Base-by-base conservation (phyloP, 2,888 invertebrate genomes). In the Apocheima hispidaria region DNA sequence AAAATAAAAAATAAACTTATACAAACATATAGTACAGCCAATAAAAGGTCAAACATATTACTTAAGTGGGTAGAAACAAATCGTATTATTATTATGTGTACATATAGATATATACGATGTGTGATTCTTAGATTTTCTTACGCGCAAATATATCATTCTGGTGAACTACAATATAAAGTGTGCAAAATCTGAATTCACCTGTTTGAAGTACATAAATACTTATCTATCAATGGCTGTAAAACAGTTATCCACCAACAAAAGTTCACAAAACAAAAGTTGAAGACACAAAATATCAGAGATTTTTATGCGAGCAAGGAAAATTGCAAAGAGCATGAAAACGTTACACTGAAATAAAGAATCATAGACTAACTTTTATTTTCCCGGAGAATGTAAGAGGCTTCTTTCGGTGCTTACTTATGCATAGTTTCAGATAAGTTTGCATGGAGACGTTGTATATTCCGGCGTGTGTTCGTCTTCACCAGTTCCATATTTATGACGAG, bases 401-500 rank as follows among this genome's bases (percentile, higher is more conserved):
- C 72, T 79, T 82, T 84, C 68, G 78, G 82, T 83, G 78, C 81
- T 90, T 89, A 85, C 79, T 87, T 86, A 90, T 91, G 90, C 90
- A 91, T 90, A 88, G 88, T 88, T 88, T 80, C 81, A 84, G 86
- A 92, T 88, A 90, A 89, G 87, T 90, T 89, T 88, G 84, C 86
- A 88, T 86, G 82, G 84, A 84, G 86, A 88, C 86, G 76, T 81
- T 82, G 80, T 84, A 80, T 85, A 82, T 84, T 77, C 78, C 79
- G 76, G 79, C 81, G 80, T 86, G 84, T 85, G 61, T 62, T 62
- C 61, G 51, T 62, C 61, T 35, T 79, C 80, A 81, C 81, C 75
- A 82, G 87, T 84, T 90, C 82, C 87, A 91, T 92, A 91, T 92
- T 91, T 92, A 92, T 90, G 83, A 81, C 88, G 88, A 86, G 90